Conservation (phyloP, 2,113 vertebrate genomes). For the Ornithorhynchus anatinus region DNA sequence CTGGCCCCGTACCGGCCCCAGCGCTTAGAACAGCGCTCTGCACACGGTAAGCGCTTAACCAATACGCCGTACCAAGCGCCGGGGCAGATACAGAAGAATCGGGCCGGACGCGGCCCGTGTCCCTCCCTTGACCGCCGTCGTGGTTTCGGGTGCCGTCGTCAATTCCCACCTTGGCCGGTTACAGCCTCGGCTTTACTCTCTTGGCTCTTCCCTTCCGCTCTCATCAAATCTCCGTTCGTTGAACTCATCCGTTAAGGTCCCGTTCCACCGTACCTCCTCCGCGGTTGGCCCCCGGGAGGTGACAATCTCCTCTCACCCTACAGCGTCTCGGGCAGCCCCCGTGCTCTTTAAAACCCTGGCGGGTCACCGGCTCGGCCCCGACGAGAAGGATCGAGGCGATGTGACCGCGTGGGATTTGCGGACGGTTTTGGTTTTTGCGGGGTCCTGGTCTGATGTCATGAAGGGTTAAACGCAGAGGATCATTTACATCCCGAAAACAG, state of each 20-base stretch:
- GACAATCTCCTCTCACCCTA: neutral
- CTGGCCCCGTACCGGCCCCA: too few species aligned
- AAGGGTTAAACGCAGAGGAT: slow-evolving; percentile 11
- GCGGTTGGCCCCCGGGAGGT: neutral
- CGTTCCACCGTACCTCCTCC: slow-evolving; percentile 3
- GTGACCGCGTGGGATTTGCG: too few species aligned
- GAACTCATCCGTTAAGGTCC: neutral
- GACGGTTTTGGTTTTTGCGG: slow-evolving; percentile 27
- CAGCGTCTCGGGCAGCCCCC: slow-evolving; percentile 1
- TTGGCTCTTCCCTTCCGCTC: neutral
- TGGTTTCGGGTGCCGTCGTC: too few species aligned
- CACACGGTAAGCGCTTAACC: too few species aligned
- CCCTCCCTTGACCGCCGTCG: too few species aligned
- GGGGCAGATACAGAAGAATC: too few species aligned
- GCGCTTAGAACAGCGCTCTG: too few species aligned
- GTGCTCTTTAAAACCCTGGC: neutral
- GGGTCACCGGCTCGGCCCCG: neutral
- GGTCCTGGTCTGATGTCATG: neutral
- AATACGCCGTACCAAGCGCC: too few species aligned
- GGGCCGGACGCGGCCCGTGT: too few species aligned
- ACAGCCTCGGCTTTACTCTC: neutral
- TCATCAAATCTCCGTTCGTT: neutral
- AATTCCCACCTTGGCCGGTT: neutral
- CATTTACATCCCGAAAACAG: slow-evolving; percentile 30
- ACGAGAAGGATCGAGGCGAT: slow-evolving; percentile 5